Percentiles rank a stretch among this genome's conserved stretches.
Evolutionary conservation across 2,113 vertebrate species (phyloP).

Genomic region (Corythornis madagascariensis): DNA sequence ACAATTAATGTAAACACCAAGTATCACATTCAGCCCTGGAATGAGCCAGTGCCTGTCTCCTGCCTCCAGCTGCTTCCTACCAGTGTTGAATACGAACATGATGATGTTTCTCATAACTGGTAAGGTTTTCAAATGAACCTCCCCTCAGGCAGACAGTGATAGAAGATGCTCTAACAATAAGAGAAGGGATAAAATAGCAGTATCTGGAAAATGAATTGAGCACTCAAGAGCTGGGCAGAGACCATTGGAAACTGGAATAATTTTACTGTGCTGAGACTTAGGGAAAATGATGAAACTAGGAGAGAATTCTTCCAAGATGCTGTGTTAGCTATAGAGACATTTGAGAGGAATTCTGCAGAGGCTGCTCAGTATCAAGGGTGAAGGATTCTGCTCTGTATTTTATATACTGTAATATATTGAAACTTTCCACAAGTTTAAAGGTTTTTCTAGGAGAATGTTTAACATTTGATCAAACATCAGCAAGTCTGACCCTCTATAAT

Average conservation of each 20-base stretch:
- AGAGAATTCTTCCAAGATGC: not conserved
- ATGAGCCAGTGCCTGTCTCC: not conserved
- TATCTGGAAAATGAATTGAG: not conserved
- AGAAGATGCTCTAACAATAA: not conserved
- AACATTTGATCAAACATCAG: not conserved
- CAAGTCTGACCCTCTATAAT: not conserved
- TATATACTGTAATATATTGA: not conserved
- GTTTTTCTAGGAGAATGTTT: not conserved
- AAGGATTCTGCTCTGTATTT: not conserved
- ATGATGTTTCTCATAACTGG: not conserved
- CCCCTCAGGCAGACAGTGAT: not conserved
- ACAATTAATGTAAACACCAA: constrained; percentile 51
- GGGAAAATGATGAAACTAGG: not conserved
- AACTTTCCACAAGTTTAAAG: not conserved
- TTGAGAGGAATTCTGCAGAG: not conserved
- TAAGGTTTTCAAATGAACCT: not conserved
- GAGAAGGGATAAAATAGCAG: not conserved
- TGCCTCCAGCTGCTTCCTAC: not conserved
- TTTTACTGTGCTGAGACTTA: not conserved
- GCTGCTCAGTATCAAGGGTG: not conserved
- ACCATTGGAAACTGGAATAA: not conserved
- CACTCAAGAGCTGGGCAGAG: not conserved
- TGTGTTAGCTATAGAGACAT: not conserved
- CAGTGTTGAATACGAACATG: not conserved
- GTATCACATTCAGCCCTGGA: not conserved